These are phyloP conservation scores for Streblospio benedicti DNA, from an alignment of 1,140 invertebrate genomes.

Conservation along the genomic window DNA sequence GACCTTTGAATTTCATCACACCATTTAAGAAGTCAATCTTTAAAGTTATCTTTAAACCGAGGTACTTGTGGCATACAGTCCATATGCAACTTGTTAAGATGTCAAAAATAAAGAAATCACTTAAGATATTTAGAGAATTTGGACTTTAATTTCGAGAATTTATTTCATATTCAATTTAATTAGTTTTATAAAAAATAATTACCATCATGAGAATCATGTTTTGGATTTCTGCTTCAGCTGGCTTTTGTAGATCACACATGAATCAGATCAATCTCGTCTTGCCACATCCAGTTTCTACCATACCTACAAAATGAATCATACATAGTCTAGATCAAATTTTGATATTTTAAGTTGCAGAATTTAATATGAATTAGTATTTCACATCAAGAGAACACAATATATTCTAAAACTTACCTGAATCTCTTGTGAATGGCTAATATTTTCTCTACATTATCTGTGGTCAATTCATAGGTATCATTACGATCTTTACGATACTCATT, in stretches of 20 bases:
- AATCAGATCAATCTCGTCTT: slow-evolving; percentile 39
- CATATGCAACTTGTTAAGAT: too few relatives aligned
- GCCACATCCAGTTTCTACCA: slow-evolving; percentile 45
- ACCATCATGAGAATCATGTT: slow-evolving; percentile 41
- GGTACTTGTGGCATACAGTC: too few relatives aligned
- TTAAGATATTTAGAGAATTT: too few relatives aligned
- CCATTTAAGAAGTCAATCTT: too few relatives aligned
- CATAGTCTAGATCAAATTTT: slow-evolving; percentile 25
- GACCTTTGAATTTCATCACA: slow-evolving; percentile 24
- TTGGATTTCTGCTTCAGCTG: slow-evolving; percentile 22
- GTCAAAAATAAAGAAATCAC: too few relatives aligned
- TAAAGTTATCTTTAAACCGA: too few relatives aligned
- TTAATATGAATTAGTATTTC: too few relatives aligned
- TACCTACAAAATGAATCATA: slow-evolving; percentile 39
- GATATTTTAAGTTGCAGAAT: too few relatives aligned
- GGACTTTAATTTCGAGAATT: too few relatives aligned
- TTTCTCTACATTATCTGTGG: slow-evolving; percentile 41
- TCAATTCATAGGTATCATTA: slow-evolving; percentile 35
- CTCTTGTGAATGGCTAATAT: slow-evolving; percentile 41
- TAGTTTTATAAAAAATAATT: not conserved
- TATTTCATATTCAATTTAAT: too few relatives aligned
- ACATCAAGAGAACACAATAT: too few relatives aligned
- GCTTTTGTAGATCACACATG: slow-evolving; percentile 30
- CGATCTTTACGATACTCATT: slow-evolving; percentile 27
- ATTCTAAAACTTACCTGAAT: slow-evolving; percentile 31